These are phyloP conservation scores for Ramazzottius varieornatus DNA, from an alignment of 2,888 invertebrate genomes.

Conservation along the genomic window DNA sequence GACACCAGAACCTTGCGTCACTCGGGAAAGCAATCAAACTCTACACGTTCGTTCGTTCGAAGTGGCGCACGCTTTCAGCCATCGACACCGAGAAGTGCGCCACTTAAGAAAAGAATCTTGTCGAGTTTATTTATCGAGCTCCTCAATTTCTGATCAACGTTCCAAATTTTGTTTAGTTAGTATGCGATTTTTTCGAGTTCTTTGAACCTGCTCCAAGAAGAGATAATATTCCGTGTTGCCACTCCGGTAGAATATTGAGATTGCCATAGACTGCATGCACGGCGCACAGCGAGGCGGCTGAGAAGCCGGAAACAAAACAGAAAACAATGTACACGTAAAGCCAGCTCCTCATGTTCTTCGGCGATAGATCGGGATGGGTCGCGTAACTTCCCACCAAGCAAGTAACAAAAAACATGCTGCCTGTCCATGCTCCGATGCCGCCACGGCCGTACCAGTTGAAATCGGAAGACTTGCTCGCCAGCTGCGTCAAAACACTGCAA, in stretches of 20 bases:
- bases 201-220: neutral
- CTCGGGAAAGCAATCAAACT: no score
- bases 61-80: no score
- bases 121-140: no score
- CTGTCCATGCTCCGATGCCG: neutral
- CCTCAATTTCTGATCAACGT: no score
- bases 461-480: neutral
- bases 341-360: neutral
- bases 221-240: neutral
- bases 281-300: neutral
- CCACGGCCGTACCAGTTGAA: neutral
- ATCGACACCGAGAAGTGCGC: no score
- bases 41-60: no score
- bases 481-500: neutral
- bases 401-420: neutral
- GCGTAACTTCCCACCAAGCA: slow-evolving; percentile 2
- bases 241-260: neutral
- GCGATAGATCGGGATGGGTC: neutral
- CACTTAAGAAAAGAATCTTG: no score
- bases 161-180: no score
- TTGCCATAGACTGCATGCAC: neutral
- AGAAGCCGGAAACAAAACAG: neutral
- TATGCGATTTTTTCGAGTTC: no score
- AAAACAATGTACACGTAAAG: neutral
- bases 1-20: no score